Conservation (phyloP, 2,797 vertebrate species). For the Pipistrellus nathusii region DNA sequence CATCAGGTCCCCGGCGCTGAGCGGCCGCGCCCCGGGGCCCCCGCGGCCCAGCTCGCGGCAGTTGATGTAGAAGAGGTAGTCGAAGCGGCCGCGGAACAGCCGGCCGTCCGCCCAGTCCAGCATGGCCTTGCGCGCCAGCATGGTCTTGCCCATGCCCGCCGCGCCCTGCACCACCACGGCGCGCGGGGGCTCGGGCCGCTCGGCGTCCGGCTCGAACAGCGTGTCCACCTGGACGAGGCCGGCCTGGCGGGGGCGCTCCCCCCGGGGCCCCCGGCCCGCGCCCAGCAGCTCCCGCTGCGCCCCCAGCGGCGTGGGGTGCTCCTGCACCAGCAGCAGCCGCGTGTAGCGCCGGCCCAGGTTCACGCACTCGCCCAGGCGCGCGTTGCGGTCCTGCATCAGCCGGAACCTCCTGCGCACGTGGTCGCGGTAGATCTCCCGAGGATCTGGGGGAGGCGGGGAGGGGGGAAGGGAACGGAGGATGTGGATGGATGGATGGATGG, state of each 20-base stretch:
- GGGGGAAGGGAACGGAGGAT: background rate
- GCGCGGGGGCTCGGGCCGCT: conserved; percentile 46
- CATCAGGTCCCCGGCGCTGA: conserved; percentile 31
- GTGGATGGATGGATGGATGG: too few relatives aligned
- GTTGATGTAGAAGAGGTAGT: conserved; percentile 76
- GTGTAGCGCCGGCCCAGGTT: conserved; percentile 77
- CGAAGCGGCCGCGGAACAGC: conserved; percentile 72
- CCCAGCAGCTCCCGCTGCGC: conserved; percentile 60
- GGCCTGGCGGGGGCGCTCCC: background rate
- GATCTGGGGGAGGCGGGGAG: background rate
- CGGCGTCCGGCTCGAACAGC: conserved; percentile 71
- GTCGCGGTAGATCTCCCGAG: conserved; percentile 52
- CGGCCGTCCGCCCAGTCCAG: conserved; percentile 73
- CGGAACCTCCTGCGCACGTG: conserved; percentile 62
- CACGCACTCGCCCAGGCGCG: conserved; percentile 65
- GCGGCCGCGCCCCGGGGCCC: background rate
- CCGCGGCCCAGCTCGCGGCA: conserved; percentile 73
- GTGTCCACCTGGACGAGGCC: conserved; percentile 64
- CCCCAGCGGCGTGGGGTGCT: background rate
- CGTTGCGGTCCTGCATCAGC: conserved; percentile 78
- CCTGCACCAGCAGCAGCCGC: conserved; percentile 64
- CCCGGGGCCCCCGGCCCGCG: background rate
- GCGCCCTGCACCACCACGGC: conserved; percentile 73
- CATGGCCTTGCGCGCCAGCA: conserved; percentile 76
- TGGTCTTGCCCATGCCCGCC: conserved; percentile 76